phyloP scores from a whole-genome alignment of 2,888 invertebrate genomes.

The Cheilosia scutellata region DNA sequence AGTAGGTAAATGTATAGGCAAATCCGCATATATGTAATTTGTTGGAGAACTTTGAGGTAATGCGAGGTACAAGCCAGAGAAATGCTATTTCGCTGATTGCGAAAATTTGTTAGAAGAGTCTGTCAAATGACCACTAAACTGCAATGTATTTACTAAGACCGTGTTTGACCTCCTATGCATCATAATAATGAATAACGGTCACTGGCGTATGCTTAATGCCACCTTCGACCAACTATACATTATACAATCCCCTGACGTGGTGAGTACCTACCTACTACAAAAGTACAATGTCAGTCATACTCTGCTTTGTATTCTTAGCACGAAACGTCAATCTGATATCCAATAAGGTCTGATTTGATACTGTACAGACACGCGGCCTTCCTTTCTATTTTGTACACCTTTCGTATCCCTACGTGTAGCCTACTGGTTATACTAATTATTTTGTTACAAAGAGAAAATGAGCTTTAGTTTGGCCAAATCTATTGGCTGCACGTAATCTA shows the following conservation, averaged over 20 bases:
- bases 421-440: too few species aligned
- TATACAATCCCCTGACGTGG: not conserved
- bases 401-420: too few species aligned
- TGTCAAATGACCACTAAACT: not conserved
- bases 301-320: slow-evolving; percentile 8
- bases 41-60: not conserved
- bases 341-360: not conserved
- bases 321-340: slow-evolving; percentile 25
- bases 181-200: not conserved
- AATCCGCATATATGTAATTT: slow-evolving; percentile 10
- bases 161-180: slow-evolving; percentile 5
- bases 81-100: not conserved
- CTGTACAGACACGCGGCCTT: not conserved
- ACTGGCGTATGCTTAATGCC: not conserved
- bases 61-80: not conserved
- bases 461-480: too few species aligned
- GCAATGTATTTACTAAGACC: slow-evolving; percentile 2
- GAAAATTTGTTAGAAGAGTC: not conserved
- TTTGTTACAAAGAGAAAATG: too few species aligned
- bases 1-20: not conserved
- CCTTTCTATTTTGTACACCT: not conserved
- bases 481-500: too few species aligned
- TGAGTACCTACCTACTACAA: not conserved
- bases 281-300: not conserved
- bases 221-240: not conserved